A percentile compares a stretch with the other conserved stretches of the same genome.
Conservation (phyloP, 2,113 vertebrate species). For the Microcebus lehilahytsara region DNA sequence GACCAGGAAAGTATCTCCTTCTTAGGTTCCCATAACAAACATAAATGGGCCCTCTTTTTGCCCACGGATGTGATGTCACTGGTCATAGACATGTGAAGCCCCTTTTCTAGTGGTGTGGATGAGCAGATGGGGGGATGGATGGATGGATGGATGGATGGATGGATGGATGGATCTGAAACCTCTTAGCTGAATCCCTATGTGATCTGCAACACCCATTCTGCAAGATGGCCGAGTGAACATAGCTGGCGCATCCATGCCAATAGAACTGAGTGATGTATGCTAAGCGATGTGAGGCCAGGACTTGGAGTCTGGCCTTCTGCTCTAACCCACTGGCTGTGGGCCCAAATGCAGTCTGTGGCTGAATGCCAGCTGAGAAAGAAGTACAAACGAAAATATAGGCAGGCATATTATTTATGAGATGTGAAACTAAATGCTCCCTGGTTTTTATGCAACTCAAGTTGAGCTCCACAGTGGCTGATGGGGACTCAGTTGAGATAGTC, state of each 20-base stretch:
- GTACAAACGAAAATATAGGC: constrained; percentile 15
- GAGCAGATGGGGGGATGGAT: too few species aligned
- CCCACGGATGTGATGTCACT: background rate
- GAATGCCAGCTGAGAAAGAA: constrained; percentile 11
- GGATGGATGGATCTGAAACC: background rate
- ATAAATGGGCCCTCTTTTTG: background rate
- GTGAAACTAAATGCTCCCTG: constrained; percentile 24
- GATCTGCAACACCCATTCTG: background rate
- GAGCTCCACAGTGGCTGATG: background rate
- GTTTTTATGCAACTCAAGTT: constrained; percentile 5
- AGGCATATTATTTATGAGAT: constrained; percentile 58
- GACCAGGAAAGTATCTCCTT: background rate
- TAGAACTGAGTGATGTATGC: background rate
- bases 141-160: background rate
- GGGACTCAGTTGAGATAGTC: background rate
- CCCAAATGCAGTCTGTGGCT: constrained; percentile 64
- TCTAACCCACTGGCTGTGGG: constrained; percentile 28
- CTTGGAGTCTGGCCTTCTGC: constrained; percentile 39
- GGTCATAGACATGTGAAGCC: fast-evolving
- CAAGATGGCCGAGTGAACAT: background rate
- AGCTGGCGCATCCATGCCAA: background rate
- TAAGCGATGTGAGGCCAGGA: background rate
- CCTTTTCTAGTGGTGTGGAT: background rate
- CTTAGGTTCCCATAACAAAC: background rate
- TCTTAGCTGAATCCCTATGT: background rate